Base-by-base conservation (phyloP, 2,888 invertebrate genomes). In the Portevinia maculata region DNA sequence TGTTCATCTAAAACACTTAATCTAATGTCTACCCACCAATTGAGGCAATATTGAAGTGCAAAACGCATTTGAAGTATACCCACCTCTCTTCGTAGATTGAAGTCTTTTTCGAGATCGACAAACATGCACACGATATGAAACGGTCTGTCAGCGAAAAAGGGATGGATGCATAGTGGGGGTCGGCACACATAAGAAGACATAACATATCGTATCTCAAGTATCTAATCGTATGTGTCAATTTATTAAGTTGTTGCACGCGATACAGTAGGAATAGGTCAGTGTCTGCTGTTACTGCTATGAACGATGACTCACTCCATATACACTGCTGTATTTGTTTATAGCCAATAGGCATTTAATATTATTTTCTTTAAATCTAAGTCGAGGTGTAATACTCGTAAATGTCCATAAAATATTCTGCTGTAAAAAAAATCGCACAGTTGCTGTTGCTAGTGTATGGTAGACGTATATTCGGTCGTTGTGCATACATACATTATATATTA, bases 191-290 rank as follows among this genome's bases (percentile, higher is more conserved):
- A 59, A 62, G 41, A 53, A 53, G 55, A 60, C 37, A 55, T 64
- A 76, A 48, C 50, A 59, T 76, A 76, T 75, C 60, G 75, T 83
- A 83, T 78, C 83, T 71, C 67, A 50, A 78, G 78, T 73, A 83
- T 78, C 71, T 83, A 62, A 83, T 83, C 67, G 71, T 50, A 50
- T 60, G 70, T 67, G 65, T 71, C 78, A 73, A 83, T 83, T 83
- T 76, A 71, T 83, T 76, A 73, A 78, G 78, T 64, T 73, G 83
- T 62, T 83, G 67, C 76, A 83, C 78, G 83, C 78, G 78, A 78
- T 83, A 73, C 78, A 67, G 83, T 78, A 78, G 83, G 83, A 83
- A 78, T 83, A 83, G 83, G 83, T 78, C 78, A 83, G 83, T 83
- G 76, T 78, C 76, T 83, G 71, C 17, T 30, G 59, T 15, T 39